These are phyloP conservation scores for Lycorma delicatula DNA, from an alignment of 1,140 invertebrate species.

Conservation along the genomic window DNA sequence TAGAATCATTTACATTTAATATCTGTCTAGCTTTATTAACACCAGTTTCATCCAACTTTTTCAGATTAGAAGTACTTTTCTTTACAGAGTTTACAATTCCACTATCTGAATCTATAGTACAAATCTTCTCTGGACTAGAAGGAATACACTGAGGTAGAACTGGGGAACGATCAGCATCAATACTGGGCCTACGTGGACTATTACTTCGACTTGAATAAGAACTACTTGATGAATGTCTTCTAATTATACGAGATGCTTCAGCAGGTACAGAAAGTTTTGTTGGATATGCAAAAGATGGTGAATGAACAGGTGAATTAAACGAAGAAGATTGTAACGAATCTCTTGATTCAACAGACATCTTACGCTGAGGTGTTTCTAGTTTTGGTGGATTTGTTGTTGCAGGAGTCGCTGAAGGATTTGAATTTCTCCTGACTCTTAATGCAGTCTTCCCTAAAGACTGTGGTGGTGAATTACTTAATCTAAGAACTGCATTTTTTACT, in stretches of 20 bases:
- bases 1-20: too few relatives aligned
- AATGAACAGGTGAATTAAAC: constrained; percentile 43
- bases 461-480: constrained; percentile 31
- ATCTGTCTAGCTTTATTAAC: too few relatives aligned
- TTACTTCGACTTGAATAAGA: constrained; percentile 64
- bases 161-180: constrained; percentile 18
- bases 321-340: constrained; percentile 33
- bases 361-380: constrained; percentile 11
- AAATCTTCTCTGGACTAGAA: too few relatives aligned
- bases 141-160: too few relatives aligned
- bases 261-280: constrained; percentile 46
- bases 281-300: constrained; percentile 32
- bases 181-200: constrained; percentile 36
- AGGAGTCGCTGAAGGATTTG: not conserved
- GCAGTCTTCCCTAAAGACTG: not conserved
- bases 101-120: too few relatives aligned
- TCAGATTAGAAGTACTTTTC: too few relatives aligned
- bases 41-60: too few relatives aligned
- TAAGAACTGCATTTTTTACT: constrained; percentile 48
- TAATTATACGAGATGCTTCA: constrained; percentile 68
- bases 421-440: constrained; percentile 12
- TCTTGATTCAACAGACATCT: constrained; percentile 25
- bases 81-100: too few relatives aligned
- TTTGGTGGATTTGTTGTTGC: not conserved
- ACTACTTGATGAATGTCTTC: constrained; percentile 65